These are phyloP conservation scores for Lumbricus terrestris DNA, from an alignment of 2,888 invertebrate genomes.

Conservation along the genomic window DNA sequence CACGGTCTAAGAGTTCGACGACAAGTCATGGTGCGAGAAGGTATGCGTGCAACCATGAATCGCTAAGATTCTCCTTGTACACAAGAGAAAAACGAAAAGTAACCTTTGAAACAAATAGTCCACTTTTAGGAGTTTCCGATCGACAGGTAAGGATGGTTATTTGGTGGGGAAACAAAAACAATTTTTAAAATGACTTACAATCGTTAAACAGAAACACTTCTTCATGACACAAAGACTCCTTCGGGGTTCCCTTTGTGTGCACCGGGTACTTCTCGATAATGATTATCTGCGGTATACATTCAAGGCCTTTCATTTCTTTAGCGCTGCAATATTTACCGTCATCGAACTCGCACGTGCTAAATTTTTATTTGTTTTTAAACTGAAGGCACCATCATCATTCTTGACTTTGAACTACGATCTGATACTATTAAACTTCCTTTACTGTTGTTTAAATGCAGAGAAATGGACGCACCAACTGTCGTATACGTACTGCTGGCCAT, in stretches of 20 bases:
- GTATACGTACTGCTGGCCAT: not conserved
- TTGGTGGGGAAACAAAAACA: not conserved
- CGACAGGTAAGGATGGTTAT: not conserved
- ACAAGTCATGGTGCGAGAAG: not conserved
- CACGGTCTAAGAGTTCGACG: not conserved
- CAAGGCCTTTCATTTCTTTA: not conserved
- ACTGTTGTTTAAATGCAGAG: not conserved
- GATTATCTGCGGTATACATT: not conserved
- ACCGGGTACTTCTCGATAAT: slow-evolving; percentile 6
- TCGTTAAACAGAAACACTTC: not conserved
- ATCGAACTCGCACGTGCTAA: not conserved
- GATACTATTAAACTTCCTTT: not conserved
- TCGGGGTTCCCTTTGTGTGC: slow-evolving; percentile 11
- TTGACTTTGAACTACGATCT: not conserved
- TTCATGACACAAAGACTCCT: slow-evolving; percentile 16
- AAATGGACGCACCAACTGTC: not conserved
- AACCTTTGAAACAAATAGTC: not conserved
- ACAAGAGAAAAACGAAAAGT: not conserved
- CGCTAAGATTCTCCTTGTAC: not conserved
- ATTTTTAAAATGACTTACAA: not conserved
- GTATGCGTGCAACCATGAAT: not conserved
- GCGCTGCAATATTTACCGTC: not conserved
- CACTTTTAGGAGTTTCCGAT: not conserved
- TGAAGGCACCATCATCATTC: too few relatives aligned
- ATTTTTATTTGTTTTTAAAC: not conserved